phyloP scores from a whole-genome alignment of 1,140 invertebrate species.

The Aphidius ervi region DNA sequence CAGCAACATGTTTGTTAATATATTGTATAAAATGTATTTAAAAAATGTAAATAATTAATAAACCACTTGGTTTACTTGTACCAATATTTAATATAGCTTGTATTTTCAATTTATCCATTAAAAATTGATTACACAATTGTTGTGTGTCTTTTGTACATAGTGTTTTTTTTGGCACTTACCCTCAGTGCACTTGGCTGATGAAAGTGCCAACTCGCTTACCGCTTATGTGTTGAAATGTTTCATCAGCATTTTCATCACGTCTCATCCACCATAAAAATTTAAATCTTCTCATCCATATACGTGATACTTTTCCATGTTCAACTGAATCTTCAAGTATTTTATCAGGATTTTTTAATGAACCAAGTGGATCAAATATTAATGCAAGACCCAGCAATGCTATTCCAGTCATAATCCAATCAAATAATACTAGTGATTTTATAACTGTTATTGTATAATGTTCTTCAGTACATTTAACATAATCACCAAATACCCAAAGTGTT shows the following conservation, averaged over 20 bases:
- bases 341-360: slow-evolving; percentile 61
- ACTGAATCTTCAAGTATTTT: slow-evolving; percentile 56
- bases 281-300: slow-evolving; percentile 68
- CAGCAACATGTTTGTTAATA: slow-evolving; percentile 67
- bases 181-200: too few relatives aligned
- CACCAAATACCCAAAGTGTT: slow-evolving; percentile 76
- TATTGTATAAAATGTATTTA: too few relatives aligned
- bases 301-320: slow-evolving; percentile 54
- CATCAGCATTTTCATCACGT: slow-evolving; percentile 71
- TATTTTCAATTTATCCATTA: too few relatives aligned
- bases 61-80: too few relatives aligned
- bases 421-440: slow-evolving; percentile 72
- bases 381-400: slow-evolving; percentile 71
- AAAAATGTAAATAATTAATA: too few relatives aligned
- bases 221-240: slow-evolving; percentile 63
- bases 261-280: slow-evolving; percentile 77
- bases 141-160: too few relatives aligned
- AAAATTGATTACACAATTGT: too few relatives aligned
- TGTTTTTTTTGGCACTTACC: too few relatives aligned
- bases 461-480: slow-evolving; percentile 61
- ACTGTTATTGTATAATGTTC: slow-evolving; percentile 69
- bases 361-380: slow-evolving; percentile 77
- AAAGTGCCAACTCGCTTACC: too few relatives aligned
- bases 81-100: too few relatives aligned
- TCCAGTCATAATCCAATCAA: slow-evolving; percentile 74